Conservation (phyloP, 2,797 vertebrate species). For the Lepilemur ruficaudatus region DNA sequence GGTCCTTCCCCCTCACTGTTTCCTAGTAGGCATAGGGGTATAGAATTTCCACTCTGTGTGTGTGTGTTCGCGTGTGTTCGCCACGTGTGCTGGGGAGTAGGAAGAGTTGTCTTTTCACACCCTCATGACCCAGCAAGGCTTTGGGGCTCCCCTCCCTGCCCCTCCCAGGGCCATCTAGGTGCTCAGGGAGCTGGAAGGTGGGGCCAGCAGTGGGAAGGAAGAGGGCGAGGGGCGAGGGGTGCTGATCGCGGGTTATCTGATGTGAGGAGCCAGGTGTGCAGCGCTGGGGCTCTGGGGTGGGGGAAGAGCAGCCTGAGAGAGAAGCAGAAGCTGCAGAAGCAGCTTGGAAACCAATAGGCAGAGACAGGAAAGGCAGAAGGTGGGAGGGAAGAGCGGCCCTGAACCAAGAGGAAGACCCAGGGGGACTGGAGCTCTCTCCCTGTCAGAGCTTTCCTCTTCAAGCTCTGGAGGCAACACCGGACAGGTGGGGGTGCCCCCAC, state of each 20-base stretch:
- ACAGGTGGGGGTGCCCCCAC: not conserved
- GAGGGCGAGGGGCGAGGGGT: not conserved
- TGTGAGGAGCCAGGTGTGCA: slow-evolving; percentile 71
- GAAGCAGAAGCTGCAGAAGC: not conserved
- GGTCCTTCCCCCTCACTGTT: not conserved
- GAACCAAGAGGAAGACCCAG: not conserved
- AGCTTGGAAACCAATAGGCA: not conserved
- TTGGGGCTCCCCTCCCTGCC: not conserved
- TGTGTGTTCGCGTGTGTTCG: not conserved
- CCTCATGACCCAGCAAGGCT: not conserved
- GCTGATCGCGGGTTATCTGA: slow-evolving; percentile 68
- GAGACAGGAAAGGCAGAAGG: not conserved
- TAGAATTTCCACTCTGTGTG: not conserved
- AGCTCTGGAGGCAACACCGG: not conserved
- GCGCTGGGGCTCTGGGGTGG: slow-evolving; percentile 10
- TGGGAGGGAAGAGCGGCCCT: too few relatives aligned
- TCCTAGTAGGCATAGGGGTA: not conserved
- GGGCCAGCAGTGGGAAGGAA: slow-evolving; percentile 40
- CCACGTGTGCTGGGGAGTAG: not conserved
- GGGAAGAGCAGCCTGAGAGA: not conserved
- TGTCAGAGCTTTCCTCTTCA: fast-evolving
- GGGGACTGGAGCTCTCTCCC: not conserved
- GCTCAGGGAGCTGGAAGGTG: not conserved
- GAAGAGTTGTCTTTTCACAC: not conserved
- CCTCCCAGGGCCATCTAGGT: not conserved